Evolutionary conservation across 2,797 vertebrate genomes (phyloP), one percentile per base, ranked within the genome.

Genomic region (Eutrigla gurnardus): DNA sequence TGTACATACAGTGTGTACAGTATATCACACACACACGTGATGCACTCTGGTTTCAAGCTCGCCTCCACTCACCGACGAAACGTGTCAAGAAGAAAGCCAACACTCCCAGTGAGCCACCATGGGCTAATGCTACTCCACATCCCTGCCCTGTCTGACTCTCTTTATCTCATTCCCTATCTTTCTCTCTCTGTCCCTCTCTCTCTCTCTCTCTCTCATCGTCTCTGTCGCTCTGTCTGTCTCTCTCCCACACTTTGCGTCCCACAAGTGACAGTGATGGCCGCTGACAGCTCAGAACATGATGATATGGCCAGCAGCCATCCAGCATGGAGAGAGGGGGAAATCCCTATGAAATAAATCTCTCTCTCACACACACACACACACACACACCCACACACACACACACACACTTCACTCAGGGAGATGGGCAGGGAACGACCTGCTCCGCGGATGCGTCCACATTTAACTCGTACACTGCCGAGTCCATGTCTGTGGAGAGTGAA

Each of bases 261-360:
- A 60, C 1, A 0, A 64, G 58, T 76, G 70, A 88, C 78, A 69
- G 60, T 86, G 75, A 90, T 78, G 65, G 75, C 60, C 37, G 79
- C 7, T 88, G 90, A 90, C 90, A 86, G 74, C 78, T 78, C 77
- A 62, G 72, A 86, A 79, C 65, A 87, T 64, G 88, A 90, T 65
- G 79, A 83, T 81, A 89, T 65, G 71, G 69, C 82, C 61, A 39
- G 68, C 33, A 78, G 85, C 76, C 68, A 50, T 73, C 65, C 9
- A 60, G 6, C 46, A 70, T 39, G 57, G 54, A 39, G 50, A 40
- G 57, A 77, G 40, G 73, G 81, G 89, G 81, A 83, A 86, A 90
- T 81, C 91, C 86, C 87, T 63, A 61, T 85, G 72, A 92, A 90
- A 90, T 84, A 86, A 88, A 89, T 83, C 83, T 86, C 25, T 25